Evolutionary conservation across 2,113 vertebrate species (phyloP), one percentile per base, ranked within the genome.

Genomic region (Tauraco erythrolophus): DNA sequence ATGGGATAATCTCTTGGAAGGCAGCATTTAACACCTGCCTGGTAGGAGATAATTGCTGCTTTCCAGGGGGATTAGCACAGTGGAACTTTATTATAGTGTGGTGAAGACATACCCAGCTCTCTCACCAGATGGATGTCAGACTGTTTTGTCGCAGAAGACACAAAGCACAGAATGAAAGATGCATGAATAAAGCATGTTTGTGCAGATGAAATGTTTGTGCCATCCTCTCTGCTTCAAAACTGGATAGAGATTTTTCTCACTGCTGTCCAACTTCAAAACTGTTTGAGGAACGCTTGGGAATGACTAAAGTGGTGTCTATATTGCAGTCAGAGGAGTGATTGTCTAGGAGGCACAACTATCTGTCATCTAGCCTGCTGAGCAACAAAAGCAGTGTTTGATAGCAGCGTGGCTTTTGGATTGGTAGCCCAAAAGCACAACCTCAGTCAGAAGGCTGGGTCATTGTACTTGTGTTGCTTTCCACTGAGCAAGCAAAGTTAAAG

Each of bases 1-100:
- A 69, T 4, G 48, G 94, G 72, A 89, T 97, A 96, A 97, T 97
- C 95, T 94, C 89, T 39, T 16, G 79, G 89, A 97, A 96, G 82
- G 57, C 84, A 85, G 89, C 69, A 23, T 93, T 96, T 85, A 95
- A 91, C 84, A 85, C 89, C 95, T 94, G 94, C 85, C 95, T 89
- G 89, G 54, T 51, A 51, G 76, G 65, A 97, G 97, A 97, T 94
- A 94, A 96, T 95, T 96, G 88, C 93, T 8, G 30, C 80, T 25
- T 94, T 70, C 86, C 88, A 11, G 68, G 39, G 71, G 85, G 94
- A 97, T 97, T 95, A 97, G 65, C 6, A 0, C 9, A 0, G 45
- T 35, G 82, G 66, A 80, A 74, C 56, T 82, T 87, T 53, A 57
- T 28, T 78, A 10, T 9, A 77, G 65, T 1, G 35, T 15, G 65